Conservation (phyloP, 2,888 invertebrate species). For the Xylocampa areola region DNA sequence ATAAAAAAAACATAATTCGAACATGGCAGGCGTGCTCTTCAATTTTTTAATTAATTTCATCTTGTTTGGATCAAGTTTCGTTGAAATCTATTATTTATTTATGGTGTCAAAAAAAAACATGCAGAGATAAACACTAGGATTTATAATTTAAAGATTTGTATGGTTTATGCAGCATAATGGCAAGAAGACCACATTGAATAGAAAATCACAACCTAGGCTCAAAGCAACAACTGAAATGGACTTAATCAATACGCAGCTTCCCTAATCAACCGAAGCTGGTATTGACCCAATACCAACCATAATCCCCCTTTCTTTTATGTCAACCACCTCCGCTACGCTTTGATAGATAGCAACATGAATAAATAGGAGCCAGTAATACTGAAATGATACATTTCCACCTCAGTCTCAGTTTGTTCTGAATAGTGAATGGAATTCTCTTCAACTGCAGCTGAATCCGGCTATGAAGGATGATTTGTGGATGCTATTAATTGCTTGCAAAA, state of each 20-base stretch:
- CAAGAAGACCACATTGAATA: too few relatives aligned
- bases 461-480: slow-evolving; percentile 52
- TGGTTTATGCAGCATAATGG: too few relatives aligned
- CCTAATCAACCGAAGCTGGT: not conserved
- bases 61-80: too few relatives aligned
- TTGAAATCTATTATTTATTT: too few relatives aligned
- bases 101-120: too few relatives aligned
- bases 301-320: slow-evolving; percentile 20
- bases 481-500: slow-evolving; percentile 36
- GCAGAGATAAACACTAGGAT: too few relatives aligned
- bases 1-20: too few relatives aligned
- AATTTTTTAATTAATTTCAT: too few relatives aligned
- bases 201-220: not conserved
- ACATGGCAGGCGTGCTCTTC: too few relatives aligned
- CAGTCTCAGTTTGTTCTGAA: slow-evolving; percentile 45
- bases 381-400: slow-evolving; percentile 51
- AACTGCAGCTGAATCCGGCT: slow-evolving; percentile 40
- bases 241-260: not conserved
- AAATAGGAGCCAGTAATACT: slow-evolving; percentile 43
- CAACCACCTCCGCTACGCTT: slow-evolving; percentile 2
- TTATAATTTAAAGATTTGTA: too few relatives aligned
- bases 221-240: not conserved
- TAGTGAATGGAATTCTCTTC: slow-evolving; percentile 53
- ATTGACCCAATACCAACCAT: slow-evolving; percentile 11
- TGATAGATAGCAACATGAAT: slow-evolving; percentile 43